phyloP scores from a whole-genome alignment of 2,797 vertebrate genomes.

The Sebastes alutus region DNA sequence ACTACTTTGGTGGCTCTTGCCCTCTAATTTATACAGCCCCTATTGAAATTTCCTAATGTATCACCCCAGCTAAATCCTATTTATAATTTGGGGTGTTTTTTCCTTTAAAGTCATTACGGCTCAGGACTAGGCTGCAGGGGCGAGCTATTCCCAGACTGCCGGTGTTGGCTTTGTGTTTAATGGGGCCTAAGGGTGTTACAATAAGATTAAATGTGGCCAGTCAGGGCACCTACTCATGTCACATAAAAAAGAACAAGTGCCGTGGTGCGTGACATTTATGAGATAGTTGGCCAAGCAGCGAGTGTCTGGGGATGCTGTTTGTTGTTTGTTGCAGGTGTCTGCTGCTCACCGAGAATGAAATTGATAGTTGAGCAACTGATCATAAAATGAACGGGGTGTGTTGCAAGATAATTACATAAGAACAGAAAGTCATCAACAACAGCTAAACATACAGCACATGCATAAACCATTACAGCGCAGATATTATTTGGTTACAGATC shows the following conservation, averaged over 20 bases:
- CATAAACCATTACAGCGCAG: not conserved
- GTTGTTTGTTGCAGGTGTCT: conserved; percentile 58
- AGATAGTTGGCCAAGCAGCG: conserved; percentile 55
- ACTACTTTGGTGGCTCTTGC: conserved; percentile 8
- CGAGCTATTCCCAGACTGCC: conserved; percentile 45
- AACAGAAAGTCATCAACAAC: not conserved
- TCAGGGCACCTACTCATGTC: conserved; percentile 67
- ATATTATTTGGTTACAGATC: not conserved
- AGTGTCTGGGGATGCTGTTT: conserved; percentile 59
- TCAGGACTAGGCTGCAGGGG: conserved; percentile 25
- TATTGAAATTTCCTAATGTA: conserved; percentile 7
- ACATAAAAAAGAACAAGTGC: conserved; percentile 77
- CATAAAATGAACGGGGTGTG: conserved; percentile 37
- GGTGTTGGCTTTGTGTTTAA: conserved; percentile 66
- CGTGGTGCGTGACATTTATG: conserved; percentile 69
- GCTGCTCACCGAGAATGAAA: conserved; percentile 24
- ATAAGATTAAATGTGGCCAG: conserved; percentile 75
- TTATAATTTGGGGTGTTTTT: conserved; percentile 40
- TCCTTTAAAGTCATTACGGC: conserved; percentile 45
- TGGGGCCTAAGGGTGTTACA: conserved; percentile 66
- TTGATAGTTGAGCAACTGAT: conserved; percentile 44
- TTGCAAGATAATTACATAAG: conserved; percentile 42
- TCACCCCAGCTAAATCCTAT: conserved; percentile 29
- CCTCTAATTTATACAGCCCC: conserved; percentile 5
- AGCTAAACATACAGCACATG: not conserved